Conservation (phyloP, 1,140 invertebrate species). For the Paramacrobiotus metropolitanus region DNA sequence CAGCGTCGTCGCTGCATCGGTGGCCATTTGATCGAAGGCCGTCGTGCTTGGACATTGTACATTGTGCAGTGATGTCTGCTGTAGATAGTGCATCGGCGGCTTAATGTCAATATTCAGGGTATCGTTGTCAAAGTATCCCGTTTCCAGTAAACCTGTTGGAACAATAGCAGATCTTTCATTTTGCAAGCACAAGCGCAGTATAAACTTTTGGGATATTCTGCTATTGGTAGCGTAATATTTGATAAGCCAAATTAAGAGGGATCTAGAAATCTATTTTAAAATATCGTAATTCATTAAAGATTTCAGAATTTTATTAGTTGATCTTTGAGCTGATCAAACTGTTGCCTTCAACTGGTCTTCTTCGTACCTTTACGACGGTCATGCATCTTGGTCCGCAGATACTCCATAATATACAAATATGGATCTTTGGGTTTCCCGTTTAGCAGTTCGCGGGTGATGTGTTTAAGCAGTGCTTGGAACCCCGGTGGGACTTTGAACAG, state of each 20-base stretch:
- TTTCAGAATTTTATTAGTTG: background rate
- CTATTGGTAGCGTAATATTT: background rate
- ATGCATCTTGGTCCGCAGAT: background rate
- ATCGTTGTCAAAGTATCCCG: background rate
- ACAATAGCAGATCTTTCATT: background rate
- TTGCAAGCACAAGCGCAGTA: background rate
- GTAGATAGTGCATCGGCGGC: background rate
- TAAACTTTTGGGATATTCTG: background rate
- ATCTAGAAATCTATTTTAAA: background rate
- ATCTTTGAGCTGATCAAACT: too few relatives aligned
- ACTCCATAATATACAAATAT: background rate
- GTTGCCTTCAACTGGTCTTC: too few relatives aligned
- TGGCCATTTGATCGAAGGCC: background rate
- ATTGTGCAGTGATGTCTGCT: background rate
- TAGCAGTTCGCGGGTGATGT: background rate
- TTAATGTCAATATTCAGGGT: conserved; percentile 4
- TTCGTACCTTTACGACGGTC: background rate
- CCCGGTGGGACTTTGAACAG: background rate
- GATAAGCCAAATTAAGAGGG: background rate
- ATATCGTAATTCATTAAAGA: background rate
- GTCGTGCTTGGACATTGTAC: background rate
- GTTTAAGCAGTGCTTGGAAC: background rate
- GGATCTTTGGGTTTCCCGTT: conserved; percentile 2
- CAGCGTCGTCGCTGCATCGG: background rate
- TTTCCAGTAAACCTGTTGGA: background rate